A percentile compares a stretch with the other conserved stretches of the same genome.
Conservation (phyloP, 2,888 invertebrate species). For the Leptinotarsa peninsularis region DNA sequence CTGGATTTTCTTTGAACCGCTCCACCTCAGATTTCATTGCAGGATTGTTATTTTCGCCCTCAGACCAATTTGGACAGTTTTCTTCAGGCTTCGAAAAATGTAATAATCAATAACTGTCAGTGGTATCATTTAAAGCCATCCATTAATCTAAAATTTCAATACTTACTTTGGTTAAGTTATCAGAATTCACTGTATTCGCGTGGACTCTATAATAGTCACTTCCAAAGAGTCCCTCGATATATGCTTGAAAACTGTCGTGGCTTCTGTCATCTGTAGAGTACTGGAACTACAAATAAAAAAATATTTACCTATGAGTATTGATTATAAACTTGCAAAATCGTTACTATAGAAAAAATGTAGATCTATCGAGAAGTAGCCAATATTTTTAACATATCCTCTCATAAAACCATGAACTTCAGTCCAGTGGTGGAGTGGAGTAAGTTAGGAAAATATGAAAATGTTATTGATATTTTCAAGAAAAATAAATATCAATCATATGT, state of each 20-base stretch:
- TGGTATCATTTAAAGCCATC: too few relatives aligned
- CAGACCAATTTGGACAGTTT: constrained; percentile 73
- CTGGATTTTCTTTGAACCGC: constrained; percentile 65
- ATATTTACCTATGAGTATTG: neutral
- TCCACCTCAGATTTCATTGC: constrained; percentile 60
- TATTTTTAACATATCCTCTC: too few relatives aligned
- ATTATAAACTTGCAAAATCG: too few relatives aligned
- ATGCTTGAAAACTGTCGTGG: constrained; percentile 73
- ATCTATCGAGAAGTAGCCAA: too few relatives aligned
- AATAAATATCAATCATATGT: too few relatives aligned
- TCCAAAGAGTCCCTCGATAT: constrained; percentile 76
- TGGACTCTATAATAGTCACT: constrained; percentile 66
- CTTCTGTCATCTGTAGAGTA: constrained; percentile 72
- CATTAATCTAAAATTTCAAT: neutral
- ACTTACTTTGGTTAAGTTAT: constrained; percentile 53
- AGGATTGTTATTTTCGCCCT: constrained; percentile 59
- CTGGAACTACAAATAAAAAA: constrained; percentile 72
- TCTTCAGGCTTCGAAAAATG: constrained; percentile 70
- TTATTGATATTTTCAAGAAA: too few relatives aligned
- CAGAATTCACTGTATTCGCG: constrained; percentile 59
- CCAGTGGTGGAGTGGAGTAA: too few relatives aligned
- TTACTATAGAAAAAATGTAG: too few relatives aligned
- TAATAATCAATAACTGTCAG: constrained; percentile 12
- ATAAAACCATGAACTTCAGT: too few relatives aligned
- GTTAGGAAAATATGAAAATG: too few relatives aligned